These are phyloP conservation scores for Ctenoplectra terminalis DNA, from an alignment of 1,140 invertebrate species.

Conservation along the genomic window DNA sequence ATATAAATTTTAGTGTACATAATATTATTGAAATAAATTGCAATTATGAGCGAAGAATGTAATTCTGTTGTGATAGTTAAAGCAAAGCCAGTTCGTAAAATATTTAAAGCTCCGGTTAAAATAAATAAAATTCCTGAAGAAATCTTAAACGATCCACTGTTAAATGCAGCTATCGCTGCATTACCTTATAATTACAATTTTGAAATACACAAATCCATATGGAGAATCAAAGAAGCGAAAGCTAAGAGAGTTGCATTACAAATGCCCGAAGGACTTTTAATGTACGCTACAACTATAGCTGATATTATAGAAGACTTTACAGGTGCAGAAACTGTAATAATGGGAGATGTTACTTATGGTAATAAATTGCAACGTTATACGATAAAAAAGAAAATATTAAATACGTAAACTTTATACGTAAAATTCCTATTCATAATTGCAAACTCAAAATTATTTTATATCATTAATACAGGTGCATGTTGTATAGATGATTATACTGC, in stretches of 20 bases:
- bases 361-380: slow-evolving; percentile 12
- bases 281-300: slow-evolving; percentile 96
- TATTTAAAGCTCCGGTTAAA: slow-evolving; percentile 88
- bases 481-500: slow-evolving; percentile 99
- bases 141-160: slow-evolving; percentile 90
- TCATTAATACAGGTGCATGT: slow-evolving; percentile 90
- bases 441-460: neutral
- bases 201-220: slow-evolving; percentile 99
- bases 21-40: neutral
- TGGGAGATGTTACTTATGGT: slow-evolving; percentile 99
- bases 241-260: slow-evolving; percentile 96
- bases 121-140: slow-evolving; percentile 93
- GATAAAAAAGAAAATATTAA: neutral
- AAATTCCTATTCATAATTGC: neutral
- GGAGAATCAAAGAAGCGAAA: slow-evolving; percentile 93
- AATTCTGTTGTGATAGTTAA: slow-evolving; percentile 86
- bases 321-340: slow-evolving; percentile 96
- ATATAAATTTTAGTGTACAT: neutral
- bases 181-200: slow-evolving; percentile 99
- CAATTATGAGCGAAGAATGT: slow-evolving; percentile 43
- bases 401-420: neutral
- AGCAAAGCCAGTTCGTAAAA: slow-evolving; percentile 89
- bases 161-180: slow-evolving; percentile 88
- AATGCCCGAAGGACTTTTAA: slow-evolving; percentile 96
- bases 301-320: slow-evolving; percentile 98